Base-by-base conservation (phyloP, 1,140 invertebrate species). In the Helicoverpa armigera region DNA sequence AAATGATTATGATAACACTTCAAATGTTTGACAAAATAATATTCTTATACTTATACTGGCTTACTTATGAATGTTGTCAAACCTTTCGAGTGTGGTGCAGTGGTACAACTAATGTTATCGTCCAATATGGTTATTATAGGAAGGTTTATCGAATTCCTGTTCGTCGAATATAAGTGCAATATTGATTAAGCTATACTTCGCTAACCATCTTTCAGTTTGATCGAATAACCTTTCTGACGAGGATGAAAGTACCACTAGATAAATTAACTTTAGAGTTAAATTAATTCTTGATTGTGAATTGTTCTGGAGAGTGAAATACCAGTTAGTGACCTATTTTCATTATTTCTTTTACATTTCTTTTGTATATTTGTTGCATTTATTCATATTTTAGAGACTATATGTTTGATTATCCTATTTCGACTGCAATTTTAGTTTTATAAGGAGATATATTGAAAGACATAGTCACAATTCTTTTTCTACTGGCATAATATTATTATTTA, bases 351-450 rank as follows among this genome's bases (percentile, higher is more conserved):
- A 58, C 23, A 53, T 77, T 65, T 77, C 58, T 77, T 72, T 53
- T 77, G 75, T 77, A 77, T 77, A 77, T 77, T 77, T 77, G 75
- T 67, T 77, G 75, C 75, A 77, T 77, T 77, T 77, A 77, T 77
- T 77, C 61, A 65, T 77, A 77, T 77, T 77, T 77, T 77, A 54
- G 48, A 77, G 61, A 77, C 29, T 65, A 54, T 70, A 70, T 54
- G 18, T 72, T 72, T 50, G 65, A 67, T n/a, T 53, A 67, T 29
- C 58, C 53, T 61, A 65, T 77, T 77, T 77, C 75, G 75, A 77
- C 75, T 77, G 75, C 75, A 67, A 67, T 65, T 77, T 77, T 77
- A 77, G 75, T 77, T 77, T 77, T 77, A 35, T 77, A 77, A 77
- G 75, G 69, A 72, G 50, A 53, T 72, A 54, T 72, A 77, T 77